Base-by-base conservation (phyloP, 2,113 vertebrate genomes). In the Channa maculata region DNA sequence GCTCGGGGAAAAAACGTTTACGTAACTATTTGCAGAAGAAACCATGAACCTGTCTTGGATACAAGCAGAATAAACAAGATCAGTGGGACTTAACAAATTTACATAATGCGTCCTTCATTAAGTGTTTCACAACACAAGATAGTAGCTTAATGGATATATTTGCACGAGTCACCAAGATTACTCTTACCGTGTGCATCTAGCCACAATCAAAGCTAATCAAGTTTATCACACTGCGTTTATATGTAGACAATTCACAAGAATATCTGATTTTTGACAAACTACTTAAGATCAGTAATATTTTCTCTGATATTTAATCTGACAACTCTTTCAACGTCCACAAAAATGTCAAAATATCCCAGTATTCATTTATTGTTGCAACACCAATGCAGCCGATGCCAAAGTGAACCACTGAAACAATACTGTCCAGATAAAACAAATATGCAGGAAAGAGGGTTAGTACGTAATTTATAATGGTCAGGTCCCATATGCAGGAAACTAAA, bases 381-480 rank as follows among this genome's bases (percentile, higher is more conserved):
- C 13, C 68, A 43, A 62, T 48, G 48, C 39, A 53, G 55, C 15
- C 48, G 51, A 51, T 33, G 53, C 65, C 52, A 60, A 58, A 61
- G 72, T 68, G 60, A 14, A 72, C 52, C 71, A 84, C 54, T 61
- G 65, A 69, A 71, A 90, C 76, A 73, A 84, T 71, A 79, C 71
- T 74, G 68, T 82, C 24, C 70, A 64, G 77, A 65, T 36, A 59
- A 60, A 57, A 38, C 66, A 68, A 84, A 75, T 62, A 44, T 34
- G 66, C 36, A 62, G 5, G 66, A n/a, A 54, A 71, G 6, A 75
- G 51, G 36, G 67, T 41, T n/a, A 12, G 59, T 49, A 62, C n/a
- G 65, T 13, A 48, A 57, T 57, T 69, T 9, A 13, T 54, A 5
- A 38, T n/a, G 39, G 53, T 73, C 51, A 44, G 45, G 43, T 79